Evolutionary conservation across 2,797 vertebrate species (phyloP).

Genomic region (Sebastes diploproa): DNA sequence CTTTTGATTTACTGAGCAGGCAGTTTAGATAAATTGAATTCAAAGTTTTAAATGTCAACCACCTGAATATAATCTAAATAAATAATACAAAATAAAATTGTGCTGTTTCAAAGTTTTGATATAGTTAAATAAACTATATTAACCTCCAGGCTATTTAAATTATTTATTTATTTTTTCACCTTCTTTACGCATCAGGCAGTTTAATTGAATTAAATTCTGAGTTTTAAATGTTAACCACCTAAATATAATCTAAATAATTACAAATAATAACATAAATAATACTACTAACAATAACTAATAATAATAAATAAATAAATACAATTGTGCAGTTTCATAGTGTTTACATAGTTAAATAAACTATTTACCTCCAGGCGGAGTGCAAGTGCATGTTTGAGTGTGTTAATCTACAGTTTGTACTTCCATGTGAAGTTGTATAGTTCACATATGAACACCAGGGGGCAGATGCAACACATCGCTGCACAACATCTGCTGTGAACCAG

Average conservation of each 20-base stretch:
- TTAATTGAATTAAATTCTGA: not conserved
- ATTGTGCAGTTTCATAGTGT: not conserved
- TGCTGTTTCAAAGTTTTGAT: not conserved
- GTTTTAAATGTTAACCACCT: not conserved
- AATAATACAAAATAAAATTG: not conserved
- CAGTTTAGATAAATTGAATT: no score
- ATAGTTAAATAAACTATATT: constrained; percentile 7
- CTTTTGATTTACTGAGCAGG: no score
- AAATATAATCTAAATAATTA: no score
- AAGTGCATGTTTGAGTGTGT: not conserved
- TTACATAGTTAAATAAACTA: not conserved
- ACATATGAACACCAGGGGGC: constrained; percentile 19
- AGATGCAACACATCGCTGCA: not conserved
- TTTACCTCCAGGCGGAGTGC: not conserved
- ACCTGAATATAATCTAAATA: not conserved
- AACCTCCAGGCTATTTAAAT: not conserved
- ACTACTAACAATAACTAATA: no score
- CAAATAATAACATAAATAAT: not conserved
- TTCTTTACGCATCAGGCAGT: no score
- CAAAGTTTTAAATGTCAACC: not conserved
- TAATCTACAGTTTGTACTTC: not conserved
- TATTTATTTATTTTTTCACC: not conserved
- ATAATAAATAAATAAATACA: no score
- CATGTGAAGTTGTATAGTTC: not conserved
- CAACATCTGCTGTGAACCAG: not conserved